phyloP scores from a whole-genome alignment of 2,888 invertebrate genomes.

The Eupithecia vulgata region DNA sequence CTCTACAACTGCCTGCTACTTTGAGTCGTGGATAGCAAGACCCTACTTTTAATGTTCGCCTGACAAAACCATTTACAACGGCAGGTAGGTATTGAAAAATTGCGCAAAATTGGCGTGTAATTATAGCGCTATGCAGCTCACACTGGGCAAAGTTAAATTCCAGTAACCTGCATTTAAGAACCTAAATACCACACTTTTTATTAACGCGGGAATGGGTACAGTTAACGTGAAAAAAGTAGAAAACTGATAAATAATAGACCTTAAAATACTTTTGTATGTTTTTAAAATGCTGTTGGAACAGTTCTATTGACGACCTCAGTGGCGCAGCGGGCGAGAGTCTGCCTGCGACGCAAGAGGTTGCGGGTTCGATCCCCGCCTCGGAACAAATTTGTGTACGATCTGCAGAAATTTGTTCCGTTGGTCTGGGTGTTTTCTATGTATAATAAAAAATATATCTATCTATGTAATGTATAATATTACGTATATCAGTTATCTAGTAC shows the following conservation, averaged over 20 bases:
- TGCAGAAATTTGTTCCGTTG: too few species aligned
- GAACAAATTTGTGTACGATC: too few species aligned
- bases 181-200: conserved; percentile 16
- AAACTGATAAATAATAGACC: neutral
- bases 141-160: conserved; percentile 20
- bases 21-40: neutral
- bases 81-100: conserved; percentile 43
- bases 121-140: conserved; percentile 37
- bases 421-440: too few species aligned
- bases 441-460: too few species aligned
- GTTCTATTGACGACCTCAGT: too few species aligned
- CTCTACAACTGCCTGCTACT: neutral
- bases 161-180: conserved; percentile 31
- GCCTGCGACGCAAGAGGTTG: too few species aligned
- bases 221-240: neutral
- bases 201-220: conserved; percentile 9
- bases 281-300: too few species aligned
- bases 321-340: too few species aligned
- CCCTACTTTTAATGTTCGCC: conserved; percentile 27
- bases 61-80: conserved; percentile 36
- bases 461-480: too few species aligned
- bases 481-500: too few species aligned
- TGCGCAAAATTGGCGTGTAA: conserved; percentile 41
- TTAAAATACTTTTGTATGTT: too few species aligned
- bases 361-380: too few species aligned